These are phyloP conservation scores for Furnarius figulus DNA, from an alignment of 2,113 vertebrate species.

Conservation along the genomic window DNA sequence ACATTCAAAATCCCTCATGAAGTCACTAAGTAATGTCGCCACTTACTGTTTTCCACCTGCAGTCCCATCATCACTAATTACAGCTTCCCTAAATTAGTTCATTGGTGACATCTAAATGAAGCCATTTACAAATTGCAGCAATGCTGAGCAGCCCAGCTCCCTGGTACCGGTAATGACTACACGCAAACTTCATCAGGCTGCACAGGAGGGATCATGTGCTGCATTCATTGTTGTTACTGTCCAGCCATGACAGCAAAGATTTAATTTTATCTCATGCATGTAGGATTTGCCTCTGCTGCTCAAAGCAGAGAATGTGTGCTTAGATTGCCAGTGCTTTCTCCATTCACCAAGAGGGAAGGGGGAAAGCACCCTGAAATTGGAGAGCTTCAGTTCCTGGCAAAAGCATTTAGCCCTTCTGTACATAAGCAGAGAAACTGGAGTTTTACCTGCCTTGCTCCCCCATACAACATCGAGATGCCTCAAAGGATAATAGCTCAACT, in stretches of 20 bases:
- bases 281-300: not conserved
- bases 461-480: not conserved
- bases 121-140: conserved; percentile 37
- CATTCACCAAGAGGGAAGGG: not conserved
- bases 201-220: not conserved
- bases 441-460: not conserved
- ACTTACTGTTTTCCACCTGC: conserved; percentile 39
- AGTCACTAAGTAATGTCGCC: conserved; percentile 41
- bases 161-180: not conserved
- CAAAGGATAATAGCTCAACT: not conserved
- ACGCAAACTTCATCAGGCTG: not conserved
- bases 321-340: not conserved
- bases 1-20: not conserved
- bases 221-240: not conserved
- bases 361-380: not conserved
- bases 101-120: conserved; percentile 47
- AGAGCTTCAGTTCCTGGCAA: not conserved
- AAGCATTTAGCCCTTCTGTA: not conserved
- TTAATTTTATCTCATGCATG: not conserved
- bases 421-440: not conserved
- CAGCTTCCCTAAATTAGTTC: conserved; percentile 40
- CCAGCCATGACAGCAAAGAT: not conserved
- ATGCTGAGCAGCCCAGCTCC: not conserved
- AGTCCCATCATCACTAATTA: conserved; percentile 33
- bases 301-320: not conserved